A percentile compares a stretch with the other conserved stretches of the same genome.
Evolutionary conservation across 2,888 invertebrate species (phyloP).

Genomic region (Diplazon laetatorius): DNA sequence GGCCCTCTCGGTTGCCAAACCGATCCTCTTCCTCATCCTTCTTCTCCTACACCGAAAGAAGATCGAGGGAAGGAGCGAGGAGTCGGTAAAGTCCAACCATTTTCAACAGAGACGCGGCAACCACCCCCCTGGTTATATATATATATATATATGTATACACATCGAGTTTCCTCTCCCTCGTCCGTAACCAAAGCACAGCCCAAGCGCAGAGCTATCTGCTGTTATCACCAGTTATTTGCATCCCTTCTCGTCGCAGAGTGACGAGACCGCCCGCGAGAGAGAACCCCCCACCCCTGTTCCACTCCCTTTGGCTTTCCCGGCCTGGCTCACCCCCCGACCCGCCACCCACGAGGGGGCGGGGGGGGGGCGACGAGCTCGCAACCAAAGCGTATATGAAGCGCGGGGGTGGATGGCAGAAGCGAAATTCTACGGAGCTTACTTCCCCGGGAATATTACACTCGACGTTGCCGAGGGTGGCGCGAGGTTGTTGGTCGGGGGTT

Average conservation of each 20-base stretch:
- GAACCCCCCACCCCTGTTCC: background rate
- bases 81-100: conserved; percentile 1
- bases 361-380: conserved; percentile 34
- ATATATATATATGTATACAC: too few relatives aligned
- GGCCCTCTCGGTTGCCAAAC: too few relatives aligned
- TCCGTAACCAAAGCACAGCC: conserved; percentile 61
- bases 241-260: conserved; percentile 74
- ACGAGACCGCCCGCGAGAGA: conserved; percentile 41
- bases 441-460: conserved; percentile 78
- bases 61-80: background rate
- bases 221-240: conserved; percentile 82
- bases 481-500: too few relatives aligned
- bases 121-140: too few relatives aligned
- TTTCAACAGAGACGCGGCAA: conserved; percentile 19
- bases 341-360: background rate
- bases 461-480: conserved; percentile 56
- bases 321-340: background rate
- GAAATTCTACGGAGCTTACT: conserved; percentile 78
- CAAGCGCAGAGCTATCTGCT: conserved; percentile 78
- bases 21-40: too few relatives aligned
- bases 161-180: conserved; percentile 37
- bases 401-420: conserved; percentile 37
- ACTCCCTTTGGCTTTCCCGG: too few relatives aligned
- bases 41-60: background rate
- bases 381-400: conserved; percentile 49